Conservation (phyloP, 2,113 vertebrate species). For the Rhynchomys soricoides region DNA sequence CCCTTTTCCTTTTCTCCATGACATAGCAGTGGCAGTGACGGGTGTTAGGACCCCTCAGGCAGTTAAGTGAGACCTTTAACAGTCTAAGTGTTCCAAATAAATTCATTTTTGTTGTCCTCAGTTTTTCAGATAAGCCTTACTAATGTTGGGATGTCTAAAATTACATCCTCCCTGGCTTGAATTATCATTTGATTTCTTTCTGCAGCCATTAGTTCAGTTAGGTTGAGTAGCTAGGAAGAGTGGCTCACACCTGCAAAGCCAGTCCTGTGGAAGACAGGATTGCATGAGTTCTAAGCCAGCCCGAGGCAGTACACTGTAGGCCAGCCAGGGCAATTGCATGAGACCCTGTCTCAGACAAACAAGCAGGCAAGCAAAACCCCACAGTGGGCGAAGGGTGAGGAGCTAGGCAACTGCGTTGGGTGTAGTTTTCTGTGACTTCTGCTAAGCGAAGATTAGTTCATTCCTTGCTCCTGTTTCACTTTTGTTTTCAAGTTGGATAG, state of each 20-base stretch:
- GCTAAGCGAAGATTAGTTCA: constrained; percentile 9
- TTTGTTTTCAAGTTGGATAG: constrained; percentile 37
- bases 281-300: background rate
- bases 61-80: background rate
- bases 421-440: background rate
- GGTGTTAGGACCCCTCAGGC: too few relatives aligned
- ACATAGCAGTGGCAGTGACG: background rate
- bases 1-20: background rate
- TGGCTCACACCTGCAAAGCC: background rate
- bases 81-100: background rate
- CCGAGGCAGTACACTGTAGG: background rate
- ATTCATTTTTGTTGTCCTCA: background rate
- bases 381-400: background rate
- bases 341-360: background rate
- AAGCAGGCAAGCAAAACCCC: background rate
- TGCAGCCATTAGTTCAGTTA: constrained; percentile 4
- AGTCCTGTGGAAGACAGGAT: background rate
- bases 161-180: background rate
- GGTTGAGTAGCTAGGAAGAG: background rate
- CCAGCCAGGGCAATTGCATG: background rate
- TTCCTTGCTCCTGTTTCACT: constrained; percentile 34
- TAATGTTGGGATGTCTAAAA: background rate
- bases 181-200: constrained; percentile 27
- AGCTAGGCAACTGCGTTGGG: background rate
- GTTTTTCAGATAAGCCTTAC: constrained; percentile 42